Evolutionary conservation across 1,140 invertebrate species (phyloP).

Genomic region (Yoshiicerus persimilis): DNA sequence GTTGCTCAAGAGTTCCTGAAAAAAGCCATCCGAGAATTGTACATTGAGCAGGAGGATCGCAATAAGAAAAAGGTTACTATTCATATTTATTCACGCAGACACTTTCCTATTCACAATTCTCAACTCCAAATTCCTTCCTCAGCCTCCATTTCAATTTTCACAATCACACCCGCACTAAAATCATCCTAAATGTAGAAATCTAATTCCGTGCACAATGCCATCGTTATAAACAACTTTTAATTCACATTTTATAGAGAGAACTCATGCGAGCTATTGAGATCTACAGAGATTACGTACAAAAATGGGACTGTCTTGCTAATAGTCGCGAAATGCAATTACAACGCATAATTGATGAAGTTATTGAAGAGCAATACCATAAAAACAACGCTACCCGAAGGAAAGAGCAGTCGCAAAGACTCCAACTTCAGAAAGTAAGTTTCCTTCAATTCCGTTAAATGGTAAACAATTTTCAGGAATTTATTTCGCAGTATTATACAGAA

Average conservation of each 20-base stretch:
- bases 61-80: conserved; percentile 38
- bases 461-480: too few relatives aligned
- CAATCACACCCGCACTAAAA: too few relatives aligned
- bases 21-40: conserved; percentile 40
- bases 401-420: conserved; percentile 31
- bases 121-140: background rate
- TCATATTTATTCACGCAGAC: background rate
- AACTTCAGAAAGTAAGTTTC: conserved; percentile 11
- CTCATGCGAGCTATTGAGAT: conserved; percentile 41
- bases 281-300: conserved; percentile 38
- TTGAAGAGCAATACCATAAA: conserved; percentile 45
- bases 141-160: background rate
- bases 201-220: too few relatives aligned
- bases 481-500: too few relatives aligned
- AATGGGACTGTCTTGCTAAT: conserved; percentile 38
- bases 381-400: conserved; percentile 11
- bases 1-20: conserved; percentile 45
- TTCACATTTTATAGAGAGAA: conserved; percentile 29
- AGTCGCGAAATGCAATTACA: conserved; percentile 29
- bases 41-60: conserved; percentile 41
- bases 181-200: too few relatives aligned
- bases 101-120: background rate
- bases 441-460: background rate
- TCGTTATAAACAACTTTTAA: too few relatives aligned
- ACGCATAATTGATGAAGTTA: conserved; percentile 39